These are phyloP conservation scores for Hyphantria cunea DNA, from an alignment of 1,140 invertebrate species.

Conservation along the genomic window DNA sequence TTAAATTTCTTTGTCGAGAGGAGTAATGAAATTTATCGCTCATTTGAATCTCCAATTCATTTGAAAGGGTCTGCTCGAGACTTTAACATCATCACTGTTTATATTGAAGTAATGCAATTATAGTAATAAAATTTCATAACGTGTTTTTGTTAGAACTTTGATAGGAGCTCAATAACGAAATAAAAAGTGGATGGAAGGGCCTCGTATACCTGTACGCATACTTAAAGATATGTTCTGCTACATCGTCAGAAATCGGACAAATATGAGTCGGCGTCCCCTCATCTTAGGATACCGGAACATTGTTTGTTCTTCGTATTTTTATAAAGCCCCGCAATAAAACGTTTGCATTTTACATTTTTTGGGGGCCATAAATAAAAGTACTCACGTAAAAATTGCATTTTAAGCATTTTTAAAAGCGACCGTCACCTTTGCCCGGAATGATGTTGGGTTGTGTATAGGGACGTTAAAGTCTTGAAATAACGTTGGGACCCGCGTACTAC, in stretches of 20 bases:
- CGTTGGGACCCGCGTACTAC: constrained; percentile 48
- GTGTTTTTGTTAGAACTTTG: constrained; percentile 20
- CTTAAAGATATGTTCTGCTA: constrained; percentile 38
- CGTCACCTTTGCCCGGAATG: constrained; percentile 57
- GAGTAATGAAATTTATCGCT: constrained; percentile 78
- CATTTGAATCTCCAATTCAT: constrained; percentile 71
- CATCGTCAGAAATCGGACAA: constrained; percentile 49
- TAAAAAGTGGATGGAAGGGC: constrained; percentile 5
- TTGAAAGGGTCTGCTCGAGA: constrained; percentile 57
- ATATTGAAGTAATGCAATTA: constrained; percentile 50
- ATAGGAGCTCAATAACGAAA: constrained; percentile 3
- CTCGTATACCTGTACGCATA: constrained; percentile 36
- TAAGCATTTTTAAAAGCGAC: constrained; percentile 72
- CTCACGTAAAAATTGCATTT: constrained; percentile 76
- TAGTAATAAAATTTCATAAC: constrained; percentile 36
- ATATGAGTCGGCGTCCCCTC: constrained; percentile 64
- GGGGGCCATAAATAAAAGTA: constrained; percentile 77
- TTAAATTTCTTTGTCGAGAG: constrained; percentile 75
- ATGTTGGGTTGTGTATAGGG: constrained; percentile 42
- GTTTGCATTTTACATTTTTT: constrained; percentile 77
- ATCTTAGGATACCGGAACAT: constrained; percentile 67
- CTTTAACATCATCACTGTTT: constrained; percentile 55
- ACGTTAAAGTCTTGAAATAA: constrained; percentile 53
- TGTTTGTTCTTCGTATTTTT: constrained; percentile 78
- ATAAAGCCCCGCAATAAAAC: constrained; percentile 75